Evolutionary conservation across 2,797 vertebrate species (phyloP), one percentile per base, ranked within the genome.

Genomic region (Chelonia mydas): DNA sequence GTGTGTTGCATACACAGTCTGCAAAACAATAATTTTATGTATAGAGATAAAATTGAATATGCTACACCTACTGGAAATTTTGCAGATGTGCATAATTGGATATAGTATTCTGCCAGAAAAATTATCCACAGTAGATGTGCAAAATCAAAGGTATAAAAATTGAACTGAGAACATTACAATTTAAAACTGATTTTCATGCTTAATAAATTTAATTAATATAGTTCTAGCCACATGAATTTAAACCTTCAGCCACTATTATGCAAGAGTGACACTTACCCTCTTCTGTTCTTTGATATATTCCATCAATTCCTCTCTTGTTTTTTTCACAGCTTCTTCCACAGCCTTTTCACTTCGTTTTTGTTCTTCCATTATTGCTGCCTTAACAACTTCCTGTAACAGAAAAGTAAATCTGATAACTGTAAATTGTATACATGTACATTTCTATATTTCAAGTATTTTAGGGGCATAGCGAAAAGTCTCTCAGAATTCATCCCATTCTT

Each of bases 241-340:
- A 96, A 87, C 13, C 78, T n/a, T 80, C 45, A 49, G 51, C 47
- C 81, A 86, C 11, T 83, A 23, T 28, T 65, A 87, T 59, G 4
- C 12, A 80, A 25, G 19, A 83, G 37, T 9, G 13, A 47, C 17
- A 98, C 98, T 98, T 95, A 98, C 98, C 95, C 98, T 98, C 80
- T 97, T 98, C 95, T 98, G 98, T 81, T 98, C 98, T 90, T 97
- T 98, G 80, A 98, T 85, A 33, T 98, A 98, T 47, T 98, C 98
- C 86, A 98, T 96, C 91, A 98, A 80, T 87, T 98, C 98, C 11
- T 98, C 98, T 93, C 96, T 98, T 9, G 98, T 96, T 91, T 90
- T 98, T 92, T 96, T 97, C 11, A 98, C 98, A 83, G 98, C 98
- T 92, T 98, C 98, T 96, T 98, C 95, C 0, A 98, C 83, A 85